Evolutionary conservation across 2,888 invertebrate species (phyloP).

Genomic region (Ochropacha duplaris): DNA sequence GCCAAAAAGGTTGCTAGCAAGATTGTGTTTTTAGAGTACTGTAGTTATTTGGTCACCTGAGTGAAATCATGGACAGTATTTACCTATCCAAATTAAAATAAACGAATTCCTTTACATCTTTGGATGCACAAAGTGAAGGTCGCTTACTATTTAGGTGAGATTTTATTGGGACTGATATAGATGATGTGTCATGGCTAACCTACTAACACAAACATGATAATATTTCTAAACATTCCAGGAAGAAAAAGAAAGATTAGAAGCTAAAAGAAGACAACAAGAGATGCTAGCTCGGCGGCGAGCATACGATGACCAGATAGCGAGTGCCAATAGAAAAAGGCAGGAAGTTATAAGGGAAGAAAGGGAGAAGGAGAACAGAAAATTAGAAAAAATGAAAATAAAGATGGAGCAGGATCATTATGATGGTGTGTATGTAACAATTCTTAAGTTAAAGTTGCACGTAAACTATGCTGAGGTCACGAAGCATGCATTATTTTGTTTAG

Average conservation of each 20-base stretch:
- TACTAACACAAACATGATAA: neutral
- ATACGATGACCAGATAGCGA: conserved; percentile 71
- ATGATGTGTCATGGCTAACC: neutral
- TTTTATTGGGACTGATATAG: no score
- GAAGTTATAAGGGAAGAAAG: conserved; percentile 57
- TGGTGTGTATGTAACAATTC: conserved; percentile 43
- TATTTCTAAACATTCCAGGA: conserved; percentile 44
- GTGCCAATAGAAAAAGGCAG: conserved; percentile 57
- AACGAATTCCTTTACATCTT: no score
- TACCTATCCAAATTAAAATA: no score
- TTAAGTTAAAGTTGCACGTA: no score
- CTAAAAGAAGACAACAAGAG: conserved; percentile 51
- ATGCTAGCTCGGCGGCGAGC: conserved; percentile 58
- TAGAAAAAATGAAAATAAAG: conserved; percentile 62
- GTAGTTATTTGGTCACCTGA: no score
- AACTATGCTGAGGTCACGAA: no score
- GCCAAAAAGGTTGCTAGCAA: no score
- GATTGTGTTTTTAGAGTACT: no score
- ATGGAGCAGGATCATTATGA: conserved; percentile 71
- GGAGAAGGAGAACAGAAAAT: conserved; percentile 58
- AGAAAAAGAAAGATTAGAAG: conserved; percentile 46
- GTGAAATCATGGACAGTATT: no score
- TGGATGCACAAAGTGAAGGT: no score
- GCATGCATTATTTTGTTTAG: no score
- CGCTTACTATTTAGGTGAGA: no score